These are phyloP conservation scores for Peucedramus taeniatus DNA, from an alignment of 2,113 vertebrate species.

Conservation along the genomic window DNA sequence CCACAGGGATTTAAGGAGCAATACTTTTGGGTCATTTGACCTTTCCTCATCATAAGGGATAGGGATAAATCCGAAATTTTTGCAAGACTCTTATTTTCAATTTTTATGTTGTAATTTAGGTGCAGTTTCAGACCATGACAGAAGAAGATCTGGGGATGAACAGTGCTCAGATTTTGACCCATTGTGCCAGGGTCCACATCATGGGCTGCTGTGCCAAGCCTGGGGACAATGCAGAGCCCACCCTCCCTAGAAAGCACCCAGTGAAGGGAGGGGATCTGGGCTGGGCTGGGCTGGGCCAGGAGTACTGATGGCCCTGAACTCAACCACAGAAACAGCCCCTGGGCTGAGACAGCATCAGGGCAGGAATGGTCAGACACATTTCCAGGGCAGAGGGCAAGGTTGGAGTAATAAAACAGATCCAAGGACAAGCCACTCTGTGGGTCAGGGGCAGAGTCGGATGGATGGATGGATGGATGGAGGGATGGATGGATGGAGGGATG, in stretches of 20 bases:
- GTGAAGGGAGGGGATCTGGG: rapidly evolving
- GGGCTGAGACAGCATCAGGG: not conserved
- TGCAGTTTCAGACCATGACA: not conserved
- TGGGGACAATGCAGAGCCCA: no score
- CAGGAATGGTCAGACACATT: not conserved
- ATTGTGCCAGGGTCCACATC: no score
- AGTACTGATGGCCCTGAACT: not conserved
- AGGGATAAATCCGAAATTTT: not conserved
- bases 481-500: not conserved
- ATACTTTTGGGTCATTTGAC: not conserved
- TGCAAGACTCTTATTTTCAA: not conserved
- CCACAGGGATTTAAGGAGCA: not conserved
- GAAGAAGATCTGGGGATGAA: not conserved
- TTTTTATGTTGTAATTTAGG: not conserved
- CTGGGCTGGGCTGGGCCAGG: no score
- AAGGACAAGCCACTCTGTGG: not conserved
- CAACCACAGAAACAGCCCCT: not conserved
- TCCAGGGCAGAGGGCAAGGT: rapidly evolving
- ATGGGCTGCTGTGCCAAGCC: not conserved
- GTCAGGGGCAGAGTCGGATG: not conserved
- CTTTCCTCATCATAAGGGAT: not conserved
- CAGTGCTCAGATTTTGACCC: not conserved
- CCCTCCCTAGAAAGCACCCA: not conserved
- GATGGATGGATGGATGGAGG: not conserved
- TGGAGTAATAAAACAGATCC: not conserved